These are phyloP conservation scores for Charina bottae DNA, from an alignment of 2,113 vertebrate species.

Conservation along the genomic window DNA sequence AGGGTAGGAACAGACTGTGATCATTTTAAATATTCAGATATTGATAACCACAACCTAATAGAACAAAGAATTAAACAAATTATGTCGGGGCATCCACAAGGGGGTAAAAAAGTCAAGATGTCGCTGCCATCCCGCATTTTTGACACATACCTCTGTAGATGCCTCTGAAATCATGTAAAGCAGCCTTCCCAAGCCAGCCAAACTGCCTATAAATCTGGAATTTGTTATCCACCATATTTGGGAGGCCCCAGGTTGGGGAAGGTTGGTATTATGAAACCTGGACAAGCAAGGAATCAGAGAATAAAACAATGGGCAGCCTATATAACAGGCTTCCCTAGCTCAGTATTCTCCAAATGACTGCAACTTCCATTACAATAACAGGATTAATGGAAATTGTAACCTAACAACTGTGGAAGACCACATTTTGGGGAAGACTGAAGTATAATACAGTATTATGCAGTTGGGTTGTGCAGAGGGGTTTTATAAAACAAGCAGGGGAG, in stretches of 20 bases:
- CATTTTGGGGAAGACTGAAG: background rate
- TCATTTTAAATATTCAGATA: background rate
- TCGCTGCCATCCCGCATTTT: background rate
- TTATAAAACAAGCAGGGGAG: background rate
- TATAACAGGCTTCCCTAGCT: background rate
- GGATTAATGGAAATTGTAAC: background rate
- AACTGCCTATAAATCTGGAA: background rate
- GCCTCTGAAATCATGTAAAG: background rate
- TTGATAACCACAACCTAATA: background rate
- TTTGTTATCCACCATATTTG: background rate
- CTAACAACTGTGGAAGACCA: background rate
- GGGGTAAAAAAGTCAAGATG: background rate
- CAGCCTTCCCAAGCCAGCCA: background rate
- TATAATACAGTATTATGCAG: background rate
- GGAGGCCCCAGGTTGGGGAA: background rate
- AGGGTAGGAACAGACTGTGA: background rate
- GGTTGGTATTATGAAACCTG: background rate
- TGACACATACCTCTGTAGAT: background rate
- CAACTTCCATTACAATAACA: background rate
- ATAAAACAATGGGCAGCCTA: background rate
- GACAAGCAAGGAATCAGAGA: background rate
- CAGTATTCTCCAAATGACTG: background rate
- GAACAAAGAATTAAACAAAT: background rate
- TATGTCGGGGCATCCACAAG: background rate
- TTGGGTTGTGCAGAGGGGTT: background rate